Conservation (phyloP, 2,797 vertebrate genomes). For the Helicolenus hilgendorfi region DNA sequence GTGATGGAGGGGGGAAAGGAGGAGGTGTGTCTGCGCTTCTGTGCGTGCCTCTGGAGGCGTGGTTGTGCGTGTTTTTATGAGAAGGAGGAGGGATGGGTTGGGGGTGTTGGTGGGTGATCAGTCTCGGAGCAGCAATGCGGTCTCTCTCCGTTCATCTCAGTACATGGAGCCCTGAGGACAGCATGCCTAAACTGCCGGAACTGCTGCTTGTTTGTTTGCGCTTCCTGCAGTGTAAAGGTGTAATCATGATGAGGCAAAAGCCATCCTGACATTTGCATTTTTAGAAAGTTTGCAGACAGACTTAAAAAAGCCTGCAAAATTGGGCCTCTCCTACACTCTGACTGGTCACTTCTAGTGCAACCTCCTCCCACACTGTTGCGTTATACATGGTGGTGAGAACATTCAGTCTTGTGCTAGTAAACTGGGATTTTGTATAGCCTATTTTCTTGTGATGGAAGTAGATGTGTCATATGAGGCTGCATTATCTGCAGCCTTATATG, state of each 20-base stretch:
- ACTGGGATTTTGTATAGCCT: not conserved
- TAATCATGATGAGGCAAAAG: not conserved
- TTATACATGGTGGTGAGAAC: not conserved
- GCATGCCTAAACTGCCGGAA: not conserved
- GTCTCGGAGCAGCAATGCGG: conserved; percentile 74
- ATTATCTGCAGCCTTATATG: too few species aligned
- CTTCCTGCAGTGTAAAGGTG: conserved; percentile 9
- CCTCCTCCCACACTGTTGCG: not conserved
- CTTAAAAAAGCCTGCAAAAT: not conserved
- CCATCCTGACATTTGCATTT: not conserved
- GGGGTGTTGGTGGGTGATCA: conserved; percentile 23
- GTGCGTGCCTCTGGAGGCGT: conserved; percentile 79
- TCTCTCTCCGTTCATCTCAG: conserved; percentile 37
- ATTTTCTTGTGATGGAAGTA: not conserved
- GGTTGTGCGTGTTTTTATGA: conserved; percentile 74
- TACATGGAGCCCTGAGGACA: conserved; percentile 9
- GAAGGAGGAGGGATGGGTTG: not conserved
- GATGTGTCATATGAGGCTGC: not conserved
- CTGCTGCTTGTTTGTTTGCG: conserved; percentile 18
- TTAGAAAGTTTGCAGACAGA: conserved; percentile 33
- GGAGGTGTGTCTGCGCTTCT: conserved; percentile 86
- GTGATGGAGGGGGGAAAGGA: conserved; percentile 68
- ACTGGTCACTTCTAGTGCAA: not conserved
- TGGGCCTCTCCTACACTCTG: conserved; percentile 3
- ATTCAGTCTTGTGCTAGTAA: not conserved